Conservation (phyloP, 30 jellyfish, hydroid and myxozoan species). For the Rhopilema esculentum region DNA sequence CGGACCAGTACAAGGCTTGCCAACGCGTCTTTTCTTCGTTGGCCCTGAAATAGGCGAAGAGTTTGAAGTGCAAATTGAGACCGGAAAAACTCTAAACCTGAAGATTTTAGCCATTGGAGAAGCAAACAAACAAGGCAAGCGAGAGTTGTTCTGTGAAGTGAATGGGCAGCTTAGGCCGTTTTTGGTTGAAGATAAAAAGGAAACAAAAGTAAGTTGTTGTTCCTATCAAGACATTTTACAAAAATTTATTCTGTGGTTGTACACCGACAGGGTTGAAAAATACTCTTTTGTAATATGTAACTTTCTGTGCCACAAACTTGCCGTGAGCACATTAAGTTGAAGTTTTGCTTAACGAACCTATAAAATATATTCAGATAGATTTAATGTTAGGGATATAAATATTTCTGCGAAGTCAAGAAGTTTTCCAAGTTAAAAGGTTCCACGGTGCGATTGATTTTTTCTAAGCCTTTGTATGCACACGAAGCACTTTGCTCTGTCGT, state of each 20-base stretch:
- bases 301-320: too few relatives aligned
- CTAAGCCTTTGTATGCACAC: too few relatives aligned
- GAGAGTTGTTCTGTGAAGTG: constrained; percentile 96
- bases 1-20: constrained; percentile 98
- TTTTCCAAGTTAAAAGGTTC: too few relatives aligned
- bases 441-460: too few relatives aligned
- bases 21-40: constrained; percentile 95
- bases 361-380: too few relatives aligned
- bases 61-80: constrained; percentile 87
- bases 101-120: constrained; percentile 98
- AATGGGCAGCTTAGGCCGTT: constrained; percentile 97
- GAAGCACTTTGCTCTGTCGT: too few relatives aligned
- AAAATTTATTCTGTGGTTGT: neutral
- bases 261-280: too few relatives aligned
- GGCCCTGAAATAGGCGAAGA: constrained; percentile 98
- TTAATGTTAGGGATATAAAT: too few relatives aligned
- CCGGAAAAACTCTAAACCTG: constrained; percentile 86
- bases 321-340: too few relatives aligned
- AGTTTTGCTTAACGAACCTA: too few relatives aligned
- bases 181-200: constrained; percentile 90
- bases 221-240: neutral
- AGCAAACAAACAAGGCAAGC: constrained; percentile 90
- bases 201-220: constrained; percentile 71
- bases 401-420: too few relatives aligned
- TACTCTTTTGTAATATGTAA: too few relatives aligned